phyloP scores from a whole-genome alignment of 2,113 vertebrate genomes.

The Falco punctatus region DNA sequence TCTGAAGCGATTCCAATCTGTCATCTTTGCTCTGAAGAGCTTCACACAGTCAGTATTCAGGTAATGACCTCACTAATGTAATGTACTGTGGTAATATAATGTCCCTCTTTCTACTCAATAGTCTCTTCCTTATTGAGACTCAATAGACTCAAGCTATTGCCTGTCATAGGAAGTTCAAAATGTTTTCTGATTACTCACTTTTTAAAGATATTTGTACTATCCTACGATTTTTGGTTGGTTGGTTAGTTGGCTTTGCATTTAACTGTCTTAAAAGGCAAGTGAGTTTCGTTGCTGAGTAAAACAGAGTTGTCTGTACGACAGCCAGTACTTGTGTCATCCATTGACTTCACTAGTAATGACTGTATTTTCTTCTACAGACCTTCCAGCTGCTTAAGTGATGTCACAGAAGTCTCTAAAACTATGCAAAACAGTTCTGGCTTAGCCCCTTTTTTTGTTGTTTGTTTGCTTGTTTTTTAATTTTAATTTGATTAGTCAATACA shows the following conservation, averaged over 20 bases:
- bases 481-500: neutral
- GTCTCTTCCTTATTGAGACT: neutral
- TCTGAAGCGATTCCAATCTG: neutral
- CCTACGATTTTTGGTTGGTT: neutral
- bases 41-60: neutral
- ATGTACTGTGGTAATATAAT: neutral
- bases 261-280: neutral
- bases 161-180: neutral
- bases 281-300: neutral
- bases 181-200: neutral
- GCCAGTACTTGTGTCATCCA: neutral
- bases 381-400: neutral
- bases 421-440: neutral
- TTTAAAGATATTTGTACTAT: neutral
- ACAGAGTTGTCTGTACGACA: neutral
- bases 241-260: neutral
- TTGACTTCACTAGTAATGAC: neutral
- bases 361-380: neutral
- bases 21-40: neutral
- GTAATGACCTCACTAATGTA: neutral
- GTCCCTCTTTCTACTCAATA: neutral
- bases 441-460: neutral
- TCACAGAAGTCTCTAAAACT: neutral
- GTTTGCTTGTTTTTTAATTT: neutral
- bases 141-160: neutral